phyloP scores from a whole-genome alignment of 1,140 invertebrate species.

The Oscheius sp. region DNA sequence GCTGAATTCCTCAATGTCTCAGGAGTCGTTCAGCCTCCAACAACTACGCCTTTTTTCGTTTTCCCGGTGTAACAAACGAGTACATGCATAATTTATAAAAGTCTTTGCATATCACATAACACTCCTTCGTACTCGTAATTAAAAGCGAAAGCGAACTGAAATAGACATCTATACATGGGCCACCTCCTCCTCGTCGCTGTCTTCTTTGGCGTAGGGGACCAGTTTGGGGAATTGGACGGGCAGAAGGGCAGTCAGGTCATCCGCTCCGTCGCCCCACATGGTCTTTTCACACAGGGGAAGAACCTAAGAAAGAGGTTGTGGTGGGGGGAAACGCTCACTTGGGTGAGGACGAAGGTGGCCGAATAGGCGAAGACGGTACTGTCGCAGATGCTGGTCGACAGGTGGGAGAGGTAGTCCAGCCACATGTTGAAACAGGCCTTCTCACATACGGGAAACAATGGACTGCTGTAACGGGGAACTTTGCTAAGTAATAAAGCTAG shows the following conservation, averaged over 20 bases:
- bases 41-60: too few species aligned
- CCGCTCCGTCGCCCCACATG: conserved; percentile 16
- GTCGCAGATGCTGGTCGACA: conserved; percentile 13
- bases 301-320: neutral
- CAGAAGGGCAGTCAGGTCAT: neutral
- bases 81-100: too few species aligned
- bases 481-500: neutral
- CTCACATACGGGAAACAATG: conserved; percentile 19
- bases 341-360: conserved; percentile 23
- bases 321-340: neutral
- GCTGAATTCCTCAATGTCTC: neutral
- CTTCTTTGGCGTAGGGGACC: conserved; percentile 17
- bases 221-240: conserved; percentile 5
- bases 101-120: too few species aligned
- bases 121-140: too few species aligned
- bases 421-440: conserved; percentile 13
- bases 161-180: conserved; percentile 14
- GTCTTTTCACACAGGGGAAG: conserved; percentile 21
- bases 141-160: too few species aligned
- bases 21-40: too few species aligned
- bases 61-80: too few species aligned
- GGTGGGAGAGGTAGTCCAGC: conserved; percentile 21
- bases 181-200: conserved; percentile 23
- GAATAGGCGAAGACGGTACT: conserved; percentile 21
- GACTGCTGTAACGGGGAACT: conserved; percentile 13